These are phyloP conservation scores for Narcine bancroftii DNA, from an alignment of 2,113 vertebrate genomes.

Conservation along the genomic window DNA sequence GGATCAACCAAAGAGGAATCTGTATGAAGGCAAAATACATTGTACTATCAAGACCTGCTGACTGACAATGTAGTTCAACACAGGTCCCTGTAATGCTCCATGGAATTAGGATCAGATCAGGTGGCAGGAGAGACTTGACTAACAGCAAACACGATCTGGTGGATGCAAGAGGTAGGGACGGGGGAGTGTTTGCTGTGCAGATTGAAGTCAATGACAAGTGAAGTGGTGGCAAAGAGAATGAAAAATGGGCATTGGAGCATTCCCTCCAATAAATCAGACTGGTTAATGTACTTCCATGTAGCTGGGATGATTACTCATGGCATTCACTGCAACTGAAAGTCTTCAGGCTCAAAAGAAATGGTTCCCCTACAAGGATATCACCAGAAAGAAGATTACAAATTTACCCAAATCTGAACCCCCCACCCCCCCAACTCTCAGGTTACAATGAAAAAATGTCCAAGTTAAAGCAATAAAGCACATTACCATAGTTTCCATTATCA, in stretches of 20 bases:
- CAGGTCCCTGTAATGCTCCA: not conserved
- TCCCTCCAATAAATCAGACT: not conserved
- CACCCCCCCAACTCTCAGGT: not conserved
- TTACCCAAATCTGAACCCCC: not conserved
- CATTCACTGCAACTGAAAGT: not conserved
- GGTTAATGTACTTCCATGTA: not conserved
- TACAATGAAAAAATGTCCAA: not conserved
- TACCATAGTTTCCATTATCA: slow-evolving; percentile 59
- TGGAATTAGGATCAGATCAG: not conserved
- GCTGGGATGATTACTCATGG: not conserved
- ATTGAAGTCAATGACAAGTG: no score
- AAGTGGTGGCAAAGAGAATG: no score
- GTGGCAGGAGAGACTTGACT: not conserved
- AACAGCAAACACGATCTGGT: not conserved
- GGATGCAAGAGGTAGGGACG: no score
- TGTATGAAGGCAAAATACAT: not conserved
- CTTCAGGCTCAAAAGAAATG: not conserved
- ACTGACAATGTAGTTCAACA: not conserved
- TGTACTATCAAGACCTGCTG: not conserved
- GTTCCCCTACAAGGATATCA: no score
- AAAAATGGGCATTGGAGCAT: not conserved
- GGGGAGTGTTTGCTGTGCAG: no score
- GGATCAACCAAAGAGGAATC: not conserved
- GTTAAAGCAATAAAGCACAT: not conserved
- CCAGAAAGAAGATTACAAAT: no score